Conservation (phyloP, 1,140 invertebrate genomes). For the Carposina sasakii region DNA sequence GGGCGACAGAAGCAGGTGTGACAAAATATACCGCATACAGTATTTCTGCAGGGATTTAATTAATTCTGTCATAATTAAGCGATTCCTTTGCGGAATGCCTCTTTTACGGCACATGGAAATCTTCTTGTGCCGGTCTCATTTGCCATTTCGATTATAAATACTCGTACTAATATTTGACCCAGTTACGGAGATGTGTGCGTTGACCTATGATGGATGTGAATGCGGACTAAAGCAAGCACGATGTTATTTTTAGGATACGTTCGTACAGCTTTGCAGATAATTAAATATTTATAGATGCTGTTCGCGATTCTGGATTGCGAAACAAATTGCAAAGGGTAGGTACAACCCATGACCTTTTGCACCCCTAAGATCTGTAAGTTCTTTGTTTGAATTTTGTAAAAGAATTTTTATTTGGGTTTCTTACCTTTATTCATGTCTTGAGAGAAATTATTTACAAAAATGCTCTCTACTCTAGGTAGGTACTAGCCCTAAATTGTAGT, state of each 20-base stretch:
- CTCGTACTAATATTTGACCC: conserved; percentile 62
- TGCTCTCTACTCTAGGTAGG: too few relatives aligned
- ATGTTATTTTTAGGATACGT: conserved; percentile 72
- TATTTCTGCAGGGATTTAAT: conserved; percentile 21
- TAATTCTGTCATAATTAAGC: conserved; percentile 10
- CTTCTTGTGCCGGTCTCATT: conserved; percentile 9
- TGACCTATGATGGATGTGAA: conserved; percentile 67
- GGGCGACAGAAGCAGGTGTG: conserved; percentile 55
- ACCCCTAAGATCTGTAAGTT: conserved; percentile 44
- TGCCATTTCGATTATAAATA: conserved; percentile 28
- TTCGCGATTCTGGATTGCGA: conserved; percentile 45
- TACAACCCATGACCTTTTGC: conserved; percentile 34
- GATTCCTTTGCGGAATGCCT: conserved; percentile 1
- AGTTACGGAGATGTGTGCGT: conserved; percentile 59
- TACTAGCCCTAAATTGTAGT: too few relatives aligned
- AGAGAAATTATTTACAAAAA: too few relatives aligned
- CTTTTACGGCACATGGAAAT: too few relatives aligned
- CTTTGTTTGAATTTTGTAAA: conserved; percentile 44
- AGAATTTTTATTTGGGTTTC: neutral
- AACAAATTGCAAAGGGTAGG: conserved; percentile 32
- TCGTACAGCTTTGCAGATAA: conserved; percentile 68
- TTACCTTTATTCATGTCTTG: too few relatives aligned
- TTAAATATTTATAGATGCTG: conserved; percentile 69
- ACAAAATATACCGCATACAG: conserved; percentile 54
- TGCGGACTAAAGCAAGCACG: conserved; percentile 60